Evolutionary conservation across 2,797 vertebrate species (phyloP), one percentile per base, ranked within the genome.

Genomic region (Melanotaenia pygmaea): DNA sequence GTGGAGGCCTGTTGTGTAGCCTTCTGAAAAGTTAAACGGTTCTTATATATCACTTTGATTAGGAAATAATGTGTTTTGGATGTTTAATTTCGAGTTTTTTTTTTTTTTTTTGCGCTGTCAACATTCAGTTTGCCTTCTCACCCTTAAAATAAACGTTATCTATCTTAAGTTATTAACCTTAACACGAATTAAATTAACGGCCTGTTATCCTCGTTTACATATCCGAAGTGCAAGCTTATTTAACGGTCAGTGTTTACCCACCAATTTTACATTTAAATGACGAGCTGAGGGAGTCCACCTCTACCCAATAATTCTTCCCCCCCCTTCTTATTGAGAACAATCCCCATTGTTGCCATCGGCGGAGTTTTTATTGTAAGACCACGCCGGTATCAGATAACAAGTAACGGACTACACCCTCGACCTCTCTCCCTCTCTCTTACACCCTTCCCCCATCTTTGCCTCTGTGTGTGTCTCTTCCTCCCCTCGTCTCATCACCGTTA

Each of bases 381-480:
- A 56, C 74, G 59, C 63, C 37, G 71, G 87, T 88, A 89, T 94
- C 91, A 91, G 92, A 92, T 93, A 91, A 91, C 92, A 84, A 86
- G 74, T 92, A 93, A 94, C 92, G 90, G 92, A 88, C 91, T 88
- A 88, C 91, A 90, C 89, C 89, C 91, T 82, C 76, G 81, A 72
- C 69, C 80, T 59, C 45, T 70, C 72, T 45, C 34, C 47, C 61
- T 3, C 64, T 65, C 12, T 60, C 61, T 45, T 32, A 51, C 51
- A 32, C 35, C 22, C 54, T 16, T 51, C 37, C 54, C 20, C 57
- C 40, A 59, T 13, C 37, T 8, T 37, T 1, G 34, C 5, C 3
- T 30, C 35, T 45, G 30, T 13, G 38, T 62, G 28, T 66, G 53
- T 57, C n/a, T 69, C 51, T 59, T 64, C 24, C 45, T 53, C 76